Conservation (phyloP, 2,113 vertebrate species). For the Athene noctua region DNA sequence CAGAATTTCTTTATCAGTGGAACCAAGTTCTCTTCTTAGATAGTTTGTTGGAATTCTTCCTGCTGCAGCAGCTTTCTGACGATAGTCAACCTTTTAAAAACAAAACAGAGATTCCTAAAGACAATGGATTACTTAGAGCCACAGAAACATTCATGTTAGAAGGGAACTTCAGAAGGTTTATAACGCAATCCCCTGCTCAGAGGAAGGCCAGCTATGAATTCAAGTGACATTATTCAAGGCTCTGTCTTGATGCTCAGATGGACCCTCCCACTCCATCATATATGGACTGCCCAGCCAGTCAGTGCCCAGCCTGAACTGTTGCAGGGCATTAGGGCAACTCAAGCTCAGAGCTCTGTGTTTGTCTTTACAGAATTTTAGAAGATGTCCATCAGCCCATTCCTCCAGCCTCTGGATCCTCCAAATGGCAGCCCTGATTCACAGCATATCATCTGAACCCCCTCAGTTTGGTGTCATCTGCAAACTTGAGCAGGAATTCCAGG, state of each 20-base stretch:
- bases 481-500: neutral
- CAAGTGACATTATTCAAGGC: neutral
- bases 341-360: neutral
- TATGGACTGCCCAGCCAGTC: neutral
- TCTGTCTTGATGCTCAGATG: neutral
- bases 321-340: no score
- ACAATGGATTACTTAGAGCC: neutral
- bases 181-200: neutral
- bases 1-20: constrained; percentile 92
- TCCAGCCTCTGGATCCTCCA: neutral
- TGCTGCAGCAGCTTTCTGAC: constrained; percentile 95
- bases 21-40: constrained; percentile 88
- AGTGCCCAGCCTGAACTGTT: neutral
- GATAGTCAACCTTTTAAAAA: constrained; percentile 90
- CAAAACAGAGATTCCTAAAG: neutral
- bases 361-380: neutral
- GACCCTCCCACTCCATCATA: neutral
- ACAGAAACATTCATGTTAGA: neutral
- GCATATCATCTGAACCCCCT: neutral
- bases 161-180: neutral
- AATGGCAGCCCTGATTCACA: neutral
- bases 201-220: neutral
- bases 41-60: constrained; percentile 98
- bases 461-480: neutral
- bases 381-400: neutral